Base-by-base conservation (phyloP, 2,888 invertebrate genomes). In the Campoplex nolae region DNA sequence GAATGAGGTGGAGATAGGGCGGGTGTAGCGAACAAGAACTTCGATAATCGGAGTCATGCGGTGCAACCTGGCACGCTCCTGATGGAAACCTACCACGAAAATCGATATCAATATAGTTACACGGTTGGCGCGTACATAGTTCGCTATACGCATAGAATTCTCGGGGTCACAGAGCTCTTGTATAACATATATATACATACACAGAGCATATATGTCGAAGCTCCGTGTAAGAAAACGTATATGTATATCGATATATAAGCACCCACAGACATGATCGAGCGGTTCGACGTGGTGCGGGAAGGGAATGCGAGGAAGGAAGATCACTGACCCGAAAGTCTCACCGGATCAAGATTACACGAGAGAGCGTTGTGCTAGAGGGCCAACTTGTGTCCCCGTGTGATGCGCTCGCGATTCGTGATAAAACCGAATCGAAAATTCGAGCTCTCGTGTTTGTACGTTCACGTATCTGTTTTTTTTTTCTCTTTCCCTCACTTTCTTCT, bases 301-400 rank as follows among this genome's bases (percentile, higher is more conserved):
- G 84, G 70, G 38, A 62, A 32, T 56, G 32, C 18, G 87, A 82
- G 87, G 84, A 84, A 68, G 78, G 79, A 78, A 86, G 86, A 86
- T 87, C 84, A 87, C 84, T 85, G 87, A 87, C 87, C 87, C 84
- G 87, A 84, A 82, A 87, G 79, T 87, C 84, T 76, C 87, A 83
- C 68, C 83, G 87, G 79, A 87, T 87, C 87, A 85, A 87, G 87
- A 87, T 87, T 87, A 83, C 83, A 77, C 76, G 83, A 45, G 58
- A 74, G 67, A 42, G 58, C 79, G 65, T 67, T 77, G 84, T 79
- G 65, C 70, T 65, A 68, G 81, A 58, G 74, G 78, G 78, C 82
- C 68, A 83, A 68, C 74, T 67, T 65, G 51, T 80, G 51, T 51
- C 65, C 74, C 75, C 62, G 62, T 70, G 83, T 70, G 83, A 86